These are phyloP conservation scores for Lateolabrax maculatus DNA, from an alignment of 2,797 vertebrate genomes.

Conservation along the genomic window DNA sequence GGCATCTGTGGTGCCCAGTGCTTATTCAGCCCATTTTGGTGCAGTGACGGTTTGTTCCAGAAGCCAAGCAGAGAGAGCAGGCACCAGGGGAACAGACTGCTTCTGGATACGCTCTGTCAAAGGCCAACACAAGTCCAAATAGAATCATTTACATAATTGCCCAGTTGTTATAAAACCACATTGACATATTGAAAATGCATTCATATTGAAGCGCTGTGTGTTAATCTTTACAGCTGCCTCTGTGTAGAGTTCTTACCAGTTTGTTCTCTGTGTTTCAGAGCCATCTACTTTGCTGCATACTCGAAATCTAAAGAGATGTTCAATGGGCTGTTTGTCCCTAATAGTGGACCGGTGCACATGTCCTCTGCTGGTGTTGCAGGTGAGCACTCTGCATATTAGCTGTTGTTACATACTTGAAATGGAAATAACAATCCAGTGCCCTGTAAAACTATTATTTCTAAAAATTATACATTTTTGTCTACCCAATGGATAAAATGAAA, in stretches of 20 bases:
- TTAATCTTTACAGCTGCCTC: conserved; percentile 4
- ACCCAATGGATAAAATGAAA: not conserved
- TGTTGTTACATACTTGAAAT: not conserved
- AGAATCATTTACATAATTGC: conserved; percentile 45
- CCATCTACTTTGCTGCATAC: conserved; percentile 97
- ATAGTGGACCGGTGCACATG: conserved; percentile 94
- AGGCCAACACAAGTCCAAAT: conserved; percentile 40
- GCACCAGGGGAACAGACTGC: conserved; percentile 57
- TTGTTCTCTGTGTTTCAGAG: conserved; percentile 86
- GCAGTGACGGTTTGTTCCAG: conserved; percentile 73
- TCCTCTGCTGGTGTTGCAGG: conserved; percentile 97
- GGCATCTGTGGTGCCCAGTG: conserved; percentile 57
- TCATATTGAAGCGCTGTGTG: conserved; percentile 9
- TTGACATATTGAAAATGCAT: conserved; percentile 13
- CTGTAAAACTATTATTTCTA: not conserved
- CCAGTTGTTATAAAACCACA: conserved; percentile 45
- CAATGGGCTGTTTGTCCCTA: conserved; percentile 93
- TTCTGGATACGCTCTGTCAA: conserved; percentile 63
- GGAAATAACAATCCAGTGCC: not conserved
- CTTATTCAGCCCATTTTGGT: conserved; percentile 80
- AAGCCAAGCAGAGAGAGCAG: conserved; percentile 60
- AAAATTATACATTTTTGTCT: not conserved
- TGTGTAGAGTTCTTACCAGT: conserved; percentile 24
- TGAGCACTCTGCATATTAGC: conserved; percentile 64
- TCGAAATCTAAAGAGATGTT: conserved; percentile 96